Evolutionary conservation across 2,888 invertebrate species (phyloP).

Genomic region (Yponomeuta plumbellus): DNA sequence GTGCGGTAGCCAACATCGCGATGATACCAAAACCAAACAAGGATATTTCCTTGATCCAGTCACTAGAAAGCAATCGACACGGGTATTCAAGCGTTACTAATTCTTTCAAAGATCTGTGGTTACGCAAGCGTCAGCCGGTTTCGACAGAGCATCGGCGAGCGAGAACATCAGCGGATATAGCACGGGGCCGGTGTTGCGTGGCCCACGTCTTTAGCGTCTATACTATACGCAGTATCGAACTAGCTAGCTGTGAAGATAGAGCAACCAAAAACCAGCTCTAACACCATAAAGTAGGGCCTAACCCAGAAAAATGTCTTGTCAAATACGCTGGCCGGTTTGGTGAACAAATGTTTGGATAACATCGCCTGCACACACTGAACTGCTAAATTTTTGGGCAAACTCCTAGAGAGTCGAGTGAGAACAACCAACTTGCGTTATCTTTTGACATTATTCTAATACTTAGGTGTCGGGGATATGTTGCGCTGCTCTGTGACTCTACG

Average conservation of each 20-base stretch:
- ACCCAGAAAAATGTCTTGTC: neutral
- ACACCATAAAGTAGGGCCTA: neutral
- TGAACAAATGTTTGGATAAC: constrained; percentile 46
- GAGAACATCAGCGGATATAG: constrained; percentile 53
- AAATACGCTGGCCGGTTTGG: constrained; percentile 7
- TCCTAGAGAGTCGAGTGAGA: constrained; percentile 36
- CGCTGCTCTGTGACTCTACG: constrained; percentile 20
- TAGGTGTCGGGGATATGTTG: constrained; percentile 3
- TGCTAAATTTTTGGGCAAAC: constrained; percentile 61
- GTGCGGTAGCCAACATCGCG: too few relatives aligned
- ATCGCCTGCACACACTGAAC: constrained; percentile 43
- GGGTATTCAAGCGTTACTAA: constrained; percentile 38
- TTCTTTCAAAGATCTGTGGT: constrained; percentile 52
- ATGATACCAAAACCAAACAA: neutral
- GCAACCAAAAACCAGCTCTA: constrained; percentile 6
- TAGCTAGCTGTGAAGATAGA: neutral
- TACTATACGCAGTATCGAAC: neutral
- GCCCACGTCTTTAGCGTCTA: constrained; percentile 44
- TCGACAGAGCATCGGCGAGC: constrained; percentile 44
- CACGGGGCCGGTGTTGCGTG: constrained; percentile 68
- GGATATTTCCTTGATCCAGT: neutral
- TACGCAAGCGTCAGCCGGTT: constrained; percentile 54
- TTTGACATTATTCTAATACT: constrained; percentile 32
- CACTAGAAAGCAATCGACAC: neutral
- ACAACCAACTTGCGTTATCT: constrained; percentile 44